Conservation (phyloP, 2,113 vertebrate genomes). For the Thomomys bottae region DNA sequence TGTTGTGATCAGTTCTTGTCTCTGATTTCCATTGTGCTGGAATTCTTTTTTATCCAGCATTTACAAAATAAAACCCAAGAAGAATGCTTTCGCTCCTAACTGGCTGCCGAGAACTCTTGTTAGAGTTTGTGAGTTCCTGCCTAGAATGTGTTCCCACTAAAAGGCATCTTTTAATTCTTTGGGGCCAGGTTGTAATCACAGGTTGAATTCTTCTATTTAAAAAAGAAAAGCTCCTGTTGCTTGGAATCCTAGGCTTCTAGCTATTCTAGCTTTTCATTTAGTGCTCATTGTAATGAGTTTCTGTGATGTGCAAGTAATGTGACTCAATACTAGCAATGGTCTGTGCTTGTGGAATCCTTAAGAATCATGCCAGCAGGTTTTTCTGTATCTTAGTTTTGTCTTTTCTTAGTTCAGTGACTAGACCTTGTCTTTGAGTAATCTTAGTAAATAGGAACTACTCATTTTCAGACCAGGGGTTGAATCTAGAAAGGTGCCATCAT, state of each 20-base stretch:
- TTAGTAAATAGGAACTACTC: not conserved
- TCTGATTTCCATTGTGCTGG: constrained; percentile 60
- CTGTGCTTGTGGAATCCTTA: not conserved
- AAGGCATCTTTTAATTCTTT: constrained; percentile 8
- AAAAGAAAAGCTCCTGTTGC: not conserved
- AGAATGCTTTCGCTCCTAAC: not conserved
- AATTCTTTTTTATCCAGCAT: constrained; percentile 62
- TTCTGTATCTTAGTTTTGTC: constrained; percentile 4
- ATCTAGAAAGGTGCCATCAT: not conserved
- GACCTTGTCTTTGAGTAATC: not conserved
- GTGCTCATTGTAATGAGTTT: not conserved
- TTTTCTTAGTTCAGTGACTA: constrained; percentile 23
- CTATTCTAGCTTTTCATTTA: not conserved
- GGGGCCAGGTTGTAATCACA: constrained; percentile 10
- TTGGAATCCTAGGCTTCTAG: not conserved
- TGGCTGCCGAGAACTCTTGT: not conserved
- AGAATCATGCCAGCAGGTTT: not conserved
- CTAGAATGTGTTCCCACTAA: not conserved
- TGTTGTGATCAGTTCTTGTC: constrained; percentile 25
- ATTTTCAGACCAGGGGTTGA: constrained; percentile 31
- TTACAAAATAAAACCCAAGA: constrained; percentile 13
- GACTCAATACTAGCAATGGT: not conserved
- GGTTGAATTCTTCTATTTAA: not conserved
- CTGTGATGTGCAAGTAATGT: not conserved
- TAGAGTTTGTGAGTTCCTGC: not conserved